Base-by-base conservation (phyloP, 30 jellyfish, hydroid and myxozoan genomes). In the Cassiopea andromeda region DNA sequence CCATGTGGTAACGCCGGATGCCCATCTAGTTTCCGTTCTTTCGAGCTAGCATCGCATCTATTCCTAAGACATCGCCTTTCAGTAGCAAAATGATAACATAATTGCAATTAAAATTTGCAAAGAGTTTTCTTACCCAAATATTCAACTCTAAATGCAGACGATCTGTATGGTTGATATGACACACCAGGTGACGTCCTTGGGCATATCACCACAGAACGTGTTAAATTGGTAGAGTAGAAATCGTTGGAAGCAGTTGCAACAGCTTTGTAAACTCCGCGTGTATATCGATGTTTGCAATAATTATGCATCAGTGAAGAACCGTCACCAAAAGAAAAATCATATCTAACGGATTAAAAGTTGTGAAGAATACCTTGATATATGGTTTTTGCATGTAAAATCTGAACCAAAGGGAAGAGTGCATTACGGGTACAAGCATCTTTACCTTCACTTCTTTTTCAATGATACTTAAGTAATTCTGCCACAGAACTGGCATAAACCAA, bases 261-360 rank as follows among this genome's bases (percentile, higher is more conserved):
- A 10, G 70, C 60, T n/a, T 73, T 73, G 87, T 72, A 74, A 44
- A 85, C 8, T 38, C 92, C 92, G 14, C 86, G 45, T 17, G 75
- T 48, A 48, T 15, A 85, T 5, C 70, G 58, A 60, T 85, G 78
- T 45, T 61, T 85, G 92, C 87, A 74, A 16, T 85, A 85, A 70
- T 85, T 85, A 57, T 72, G 47, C 14, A 38, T 44, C 48, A 83
- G 67, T 0, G 81, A 45, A 1, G 81, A 38, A n/a, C 81, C 86
- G 19, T 85, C 92, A 1, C 92, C 92, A 67, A 85, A 85, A 50
- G 80, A 10, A 44, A 73, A 85, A 45, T 70, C 70, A 78, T 69
- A 83, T 2, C 92, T 83, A 60, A 60, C 46, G 64, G 12, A 3
- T 54, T 54, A 54, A 54, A 54, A 54, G 64, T 3, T 3, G 64